Evolutionary conservation across 2,888 invertebrate genomes (phyloP), one percentile per base, ranked within the genome.

Genomic region (Nymphalis polychloros): DNA sequence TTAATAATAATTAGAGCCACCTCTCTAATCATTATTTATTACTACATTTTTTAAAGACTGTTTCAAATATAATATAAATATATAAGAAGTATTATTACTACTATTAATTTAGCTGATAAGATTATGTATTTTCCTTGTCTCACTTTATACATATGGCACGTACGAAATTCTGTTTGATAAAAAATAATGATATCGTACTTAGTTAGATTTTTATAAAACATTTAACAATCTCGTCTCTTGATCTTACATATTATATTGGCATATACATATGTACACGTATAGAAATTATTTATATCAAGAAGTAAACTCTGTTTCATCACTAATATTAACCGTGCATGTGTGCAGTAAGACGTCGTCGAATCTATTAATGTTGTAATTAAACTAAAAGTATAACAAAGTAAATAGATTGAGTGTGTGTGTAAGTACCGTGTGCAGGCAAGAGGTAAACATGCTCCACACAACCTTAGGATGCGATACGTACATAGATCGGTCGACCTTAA

Each of bases 401-500:
- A 68, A 71, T 66, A 64, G 53, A 27, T n/a, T 47, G 35, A 4
- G 50, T 69, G 47, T 63, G 17, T 68, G 59, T 59, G 55, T 68
- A n/a, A 64, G 19, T 35, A 41, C 16, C 63, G 52, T 59, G 59
- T 69, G 64, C 62, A 63, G 61, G 31, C 68, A 60, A 70, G 62
- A 73, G 68, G 68, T 71, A 75, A 71, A 75, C 74, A 76, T 62
- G 72, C 68, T 66, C 72, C 68, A 71, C 74, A 66, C 71, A 76
- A 78, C 78, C 76, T 78, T 75, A 79, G 74, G 76, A 75, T 74
- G 78, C 75, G 73, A 52, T 68, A 62, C 69, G 59, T 65, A 67
- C 59, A 73, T 83, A 82, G 83, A 80, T 78, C 79, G 80, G 75
- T 77, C 78, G 90, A 88, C 92, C 92, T 91, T 90, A 89, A 85